Conservation (phyloP, 2,113 vertebrate species). For the Pan troglodytes region NHGRI_mPanTro3-v2.1_pri NC_086015.1:40267501-40268000, state of each 20-base stretch:
- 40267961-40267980: neutral
- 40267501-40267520: constrained; percentile 14
- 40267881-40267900: neutral
- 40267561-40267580: constrained; percentile 72
- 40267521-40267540: constrained; percentile 34
- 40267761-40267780: neutral
- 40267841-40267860: neutral
- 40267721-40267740: neutral
- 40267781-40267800: neutral
- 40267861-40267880: neutral
- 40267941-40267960: neutral
- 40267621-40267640: neutral
- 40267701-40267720: neutral
- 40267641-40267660: neutral
- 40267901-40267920: neutral
- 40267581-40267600: constrained; percentile 68
- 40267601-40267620: constrained; percentile 62
- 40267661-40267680: neutral
- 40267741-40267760: neutral
- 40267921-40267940: neutral
- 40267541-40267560: constrained; percentile 29
- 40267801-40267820: neutral
- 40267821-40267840: neutral
- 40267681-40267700: neutral
- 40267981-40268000: neutral